Percentiles rank a stretch among this genome's conserved stretches.
Evolutionary conservation across 2,113 vertebrate genomes (phyloP).

Genomic region (Notarius lentiginosus): DNA sequence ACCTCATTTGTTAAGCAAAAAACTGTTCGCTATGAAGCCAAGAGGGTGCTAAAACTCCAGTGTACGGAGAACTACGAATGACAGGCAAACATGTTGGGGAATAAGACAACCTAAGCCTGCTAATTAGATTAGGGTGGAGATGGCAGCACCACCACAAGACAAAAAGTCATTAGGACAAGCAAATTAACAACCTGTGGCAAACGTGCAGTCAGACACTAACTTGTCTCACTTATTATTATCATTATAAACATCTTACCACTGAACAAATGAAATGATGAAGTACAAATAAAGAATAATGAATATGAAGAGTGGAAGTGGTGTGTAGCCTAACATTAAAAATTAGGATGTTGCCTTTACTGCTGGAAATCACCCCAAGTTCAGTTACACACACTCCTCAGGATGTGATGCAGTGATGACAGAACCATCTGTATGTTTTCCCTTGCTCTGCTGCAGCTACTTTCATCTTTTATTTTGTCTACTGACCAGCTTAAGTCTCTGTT

Average conservation of each 20-base stretch:
- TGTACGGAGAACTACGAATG: conserved; percentile 13
- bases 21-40: conserved; percentile 62
- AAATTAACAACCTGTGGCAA: conserved; percentile 21
- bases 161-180: conserved; percentile 2
- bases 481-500: neutral
- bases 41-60: conserved; percentile 33
- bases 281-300: neutral
- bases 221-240: neutral
- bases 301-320: neutral
- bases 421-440: neutral
- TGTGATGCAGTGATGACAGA: neutral
- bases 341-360: neutral
- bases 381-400: neutral
- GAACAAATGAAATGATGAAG: neutral
- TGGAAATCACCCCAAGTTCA: neutral
- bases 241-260: neutral
- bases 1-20: conserved; percentile 68
- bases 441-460: neutral
- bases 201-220: neutral
- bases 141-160: neutral
- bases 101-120: neutral
- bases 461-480: neutral
- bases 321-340: neutral
- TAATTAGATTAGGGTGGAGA: conserved; percentile 5
- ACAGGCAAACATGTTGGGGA: neutral